phyloP scores from a whole-genome alignment of 1,140 invertebrate genomes.

The Temnothorax longispinosus region DNA sequence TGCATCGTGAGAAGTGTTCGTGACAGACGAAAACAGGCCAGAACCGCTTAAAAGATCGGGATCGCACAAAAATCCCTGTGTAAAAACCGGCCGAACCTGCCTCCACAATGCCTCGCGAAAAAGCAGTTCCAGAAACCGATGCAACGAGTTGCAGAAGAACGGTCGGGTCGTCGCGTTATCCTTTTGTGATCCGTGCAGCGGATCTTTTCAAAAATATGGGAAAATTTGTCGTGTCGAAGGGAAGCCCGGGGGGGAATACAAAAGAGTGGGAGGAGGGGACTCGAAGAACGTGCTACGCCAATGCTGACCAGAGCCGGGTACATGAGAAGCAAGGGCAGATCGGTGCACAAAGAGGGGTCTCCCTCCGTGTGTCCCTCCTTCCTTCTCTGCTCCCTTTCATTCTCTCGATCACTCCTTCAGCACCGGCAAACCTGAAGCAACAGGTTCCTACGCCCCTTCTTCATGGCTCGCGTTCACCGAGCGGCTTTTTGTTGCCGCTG shows the following conservation, averaged over 20 bases:
- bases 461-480: conserved; percentile 61
- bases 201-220: conserved; percentile 65
- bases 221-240: conserved; percentile 50
- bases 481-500: conserved; percentile 66
- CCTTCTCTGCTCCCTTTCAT: conserved; percentile 20
- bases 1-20: conserved; percentile 39
- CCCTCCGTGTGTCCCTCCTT: neutral
- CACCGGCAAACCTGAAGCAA: conserved; percentile 71
- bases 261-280: conserved; percentile 7
- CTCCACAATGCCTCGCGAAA: conserved; percentile 56
- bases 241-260: neutral
- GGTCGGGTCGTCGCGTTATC: conserved; percentile 22
- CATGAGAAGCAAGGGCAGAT: conserved; percentile 7
- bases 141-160: conserved; percentile 50
- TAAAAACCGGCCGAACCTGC: conserved; percentile 64
- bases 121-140: conserved; percentile 36
- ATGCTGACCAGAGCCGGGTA: conserved; percentile 6
- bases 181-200: conserved; percentile 9
- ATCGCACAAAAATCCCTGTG: conserved; percentile 51
- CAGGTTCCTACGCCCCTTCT: conserved; percentile 73
- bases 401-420: conserved; percentile 36
- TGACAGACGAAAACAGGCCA: conserved; percentile 1
- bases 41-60: conserved; percentile 41
- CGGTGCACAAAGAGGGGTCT: conserved; percentile 59
- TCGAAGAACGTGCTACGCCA: conserved; percentile 22